Evolutionary conservation across 92 coral and sea anemone species (phyloP).

Genomic region (Bergia puertoricense): DNA sequence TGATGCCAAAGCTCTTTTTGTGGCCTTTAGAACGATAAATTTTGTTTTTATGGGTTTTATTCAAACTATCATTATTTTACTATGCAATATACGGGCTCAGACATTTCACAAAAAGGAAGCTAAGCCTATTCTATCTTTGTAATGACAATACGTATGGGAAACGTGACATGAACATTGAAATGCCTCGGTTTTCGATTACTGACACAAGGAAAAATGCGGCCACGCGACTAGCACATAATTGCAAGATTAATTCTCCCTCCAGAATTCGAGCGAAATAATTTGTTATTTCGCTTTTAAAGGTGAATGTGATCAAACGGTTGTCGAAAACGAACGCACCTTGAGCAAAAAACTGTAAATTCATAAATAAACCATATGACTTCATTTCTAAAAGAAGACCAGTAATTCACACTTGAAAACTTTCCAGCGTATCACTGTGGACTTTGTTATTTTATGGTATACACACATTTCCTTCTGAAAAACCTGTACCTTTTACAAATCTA

Average conservation of each 20-base stretch:
- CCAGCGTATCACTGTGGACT: background rate
- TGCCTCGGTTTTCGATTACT: constrained; percentile 61
- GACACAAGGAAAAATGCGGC: background rate
- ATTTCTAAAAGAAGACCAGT: constrained; percentile 26
- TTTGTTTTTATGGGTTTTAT: background rate
- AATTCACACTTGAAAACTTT: constrained; percentile 11
- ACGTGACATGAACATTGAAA: constrained; percentile 37
- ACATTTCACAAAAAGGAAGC: background rate
- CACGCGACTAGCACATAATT: constrained; percentile 40
- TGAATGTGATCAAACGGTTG: background rate
- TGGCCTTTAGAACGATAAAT: background rate
- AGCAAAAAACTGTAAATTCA: constrained; percentile 20
- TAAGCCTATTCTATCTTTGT: background rate
- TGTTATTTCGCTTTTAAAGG: background rate
- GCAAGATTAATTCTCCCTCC: background rate
- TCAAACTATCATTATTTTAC: background rate
- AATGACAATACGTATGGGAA: background rate
- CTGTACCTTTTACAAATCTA: background rate
- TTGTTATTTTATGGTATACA: background rate
- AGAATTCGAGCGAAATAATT: background rate
- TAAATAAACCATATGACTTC: constrained; percentile 28
- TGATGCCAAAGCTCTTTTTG: background rate
- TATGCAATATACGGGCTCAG: background rate
- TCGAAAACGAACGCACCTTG: background rate
- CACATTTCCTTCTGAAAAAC: background rate